Conservation (phyloP, 2,797 vertebrate species). For the Parauchenoglanis ngamensis region DNA sequence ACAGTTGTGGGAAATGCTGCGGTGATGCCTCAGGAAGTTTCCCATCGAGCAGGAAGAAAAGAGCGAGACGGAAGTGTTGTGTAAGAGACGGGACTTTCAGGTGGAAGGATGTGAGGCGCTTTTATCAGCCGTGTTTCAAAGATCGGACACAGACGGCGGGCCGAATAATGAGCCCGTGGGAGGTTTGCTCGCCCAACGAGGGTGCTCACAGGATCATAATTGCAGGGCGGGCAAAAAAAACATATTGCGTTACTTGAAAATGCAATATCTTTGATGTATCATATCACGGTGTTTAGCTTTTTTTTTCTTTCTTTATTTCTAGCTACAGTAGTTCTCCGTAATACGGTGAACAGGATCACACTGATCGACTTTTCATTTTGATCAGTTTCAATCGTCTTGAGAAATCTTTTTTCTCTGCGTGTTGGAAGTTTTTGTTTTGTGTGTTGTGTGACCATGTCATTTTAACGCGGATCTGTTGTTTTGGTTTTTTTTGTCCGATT, state of each 20-base stretch:
- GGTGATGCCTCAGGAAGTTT: neutral
- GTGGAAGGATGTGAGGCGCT: slow-evolving; percentile 30
- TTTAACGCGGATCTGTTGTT: neutral
- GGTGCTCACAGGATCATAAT: neutral
- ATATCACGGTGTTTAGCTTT: neutral
- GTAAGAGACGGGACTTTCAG: slow-evolving; percentile 15
- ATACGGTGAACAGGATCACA: no score
- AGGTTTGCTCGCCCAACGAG: neutral
- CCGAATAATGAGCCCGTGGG: neutral
- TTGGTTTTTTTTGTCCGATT: neutral
- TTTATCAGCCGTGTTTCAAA: slow-evolving; percentile 36
- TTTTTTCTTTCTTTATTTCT: no score
- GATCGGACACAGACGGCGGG: neutral
- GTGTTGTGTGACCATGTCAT: neutral
- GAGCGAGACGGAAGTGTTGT: neutral
- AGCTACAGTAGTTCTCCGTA: no score
- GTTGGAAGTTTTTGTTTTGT: no score
- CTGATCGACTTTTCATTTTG: no score
- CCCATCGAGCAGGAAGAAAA: neutral
- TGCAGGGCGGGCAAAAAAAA: neutral
- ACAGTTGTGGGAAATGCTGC: neutral
- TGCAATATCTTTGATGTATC: neutral
- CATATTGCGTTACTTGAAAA: neutral
- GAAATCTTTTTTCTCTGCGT: no score
- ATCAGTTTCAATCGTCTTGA: no score